phyloP scores from a whole-genome alignment of 2,797 vertebrate species.

The Nyctibius grandis region DNA sequence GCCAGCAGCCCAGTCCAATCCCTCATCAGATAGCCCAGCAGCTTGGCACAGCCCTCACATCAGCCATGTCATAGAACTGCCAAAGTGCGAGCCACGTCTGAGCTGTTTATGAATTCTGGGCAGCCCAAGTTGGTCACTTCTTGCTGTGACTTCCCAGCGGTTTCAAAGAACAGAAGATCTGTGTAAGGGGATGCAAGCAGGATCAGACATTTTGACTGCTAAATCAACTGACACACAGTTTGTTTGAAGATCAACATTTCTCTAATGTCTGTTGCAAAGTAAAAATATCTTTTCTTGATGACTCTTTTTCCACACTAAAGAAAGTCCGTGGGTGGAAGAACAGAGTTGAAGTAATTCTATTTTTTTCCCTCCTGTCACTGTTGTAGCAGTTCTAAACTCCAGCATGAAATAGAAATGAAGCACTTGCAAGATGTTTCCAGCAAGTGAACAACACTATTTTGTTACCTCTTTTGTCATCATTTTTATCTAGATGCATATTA shows the following conservation, averaged over 20 bases:
- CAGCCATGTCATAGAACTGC: not conserved
- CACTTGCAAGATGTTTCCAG: constrained; percentile 3
- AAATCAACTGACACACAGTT: not conserved
- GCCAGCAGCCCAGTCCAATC: no score
- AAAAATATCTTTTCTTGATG: constrained; percentile 58
- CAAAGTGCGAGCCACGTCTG: not conserved
- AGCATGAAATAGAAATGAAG: not conserved
- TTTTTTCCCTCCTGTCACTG: constrained; percentile 19
- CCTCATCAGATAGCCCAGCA: not conserved
- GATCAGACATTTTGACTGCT: not conserved
- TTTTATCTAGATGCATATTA: not conserved
- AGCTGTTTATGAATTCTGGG: not conserved
- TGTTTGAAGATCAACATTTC: not conserved
- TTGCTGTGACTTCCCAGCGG: not conserved
- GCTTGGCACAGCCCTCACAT: not conserved
- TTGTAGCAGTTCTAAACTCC: constrained; percentile 7
- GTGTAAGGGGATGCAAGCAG: not conserved
- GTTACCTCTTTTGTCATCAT: not conserved
- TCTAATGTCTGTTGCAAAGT: constrained; percentile 30
- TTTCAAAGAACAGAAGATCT: not conserved
- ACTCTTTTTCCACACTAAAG: constrained; percentile 47
- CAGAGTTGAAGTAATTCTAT: constrained; percentile 25
- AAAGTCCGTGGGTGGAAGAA: constrained; percentile 34
- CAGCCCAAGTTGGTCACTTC: not conserved
- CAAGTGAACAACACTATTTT: not conserved